phyloP scores from a whole-genome alignment of 1,140 invertebrate species.

The Subanguina moxae region DNA sequence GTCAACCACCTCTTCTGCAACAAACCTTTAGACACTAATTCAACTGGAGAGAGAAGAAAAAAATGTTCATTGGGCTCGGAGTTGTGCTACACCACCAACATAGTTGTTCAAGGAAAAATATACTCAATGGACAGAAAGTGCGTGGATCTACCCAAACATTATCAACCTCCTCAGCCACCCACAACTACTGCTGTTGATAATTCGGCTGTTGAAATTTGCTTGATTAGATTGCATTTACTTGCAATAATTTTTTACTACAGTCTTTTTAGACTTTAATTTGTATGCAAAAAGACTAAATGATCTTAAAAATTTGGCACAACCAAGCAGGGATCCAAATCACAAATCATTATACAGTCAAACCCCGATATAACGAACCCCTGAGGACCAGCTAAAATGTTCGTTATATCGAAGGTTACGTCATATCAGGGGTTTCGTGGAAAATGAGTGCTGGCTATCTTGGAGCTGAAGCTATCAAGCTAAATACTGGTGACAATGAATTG shows the following conservation, averaged over 20 bases:
- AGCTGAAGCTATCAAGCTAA: too few species aligned
- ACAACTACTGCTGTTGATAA: conserved; percentile 6
- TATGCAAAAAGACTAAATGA: conserved; percentile 5
- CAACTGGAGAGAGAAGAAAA: conserved; percentile 5
- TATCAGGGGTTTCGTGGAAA: too few species aligned
- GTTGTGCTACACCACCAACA: conserved; percentile 43
- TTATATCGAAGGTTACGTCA: too few species aligned
- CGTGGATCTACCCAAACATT: conserved; percentile 33
- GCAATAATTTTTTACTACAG: too few species aligned
- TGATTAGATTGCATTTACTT: too few species aligned
- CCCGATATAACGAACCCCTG: too few species aligned
- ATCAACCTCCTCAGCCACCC: conserved; percentile 18
- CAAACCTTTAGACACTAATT: neutral
- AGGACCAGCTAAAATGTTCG: too few species aligned
- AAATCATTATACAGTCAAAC: too few species aligned
- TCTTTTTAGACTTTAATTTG: neutral
- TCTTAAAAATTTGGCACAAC: too few species aligned
- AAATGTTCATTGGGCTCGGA: conserved; percentile 16
- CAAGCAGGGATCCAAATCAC: too few species aligned
- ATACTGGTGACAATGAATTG: too few species aligned
- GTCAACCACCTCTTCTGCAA: conserved; percentile 27
- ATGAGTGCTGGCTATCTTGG: too few species aligned
- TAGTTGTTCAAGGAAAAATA: conserved; percentile 35
- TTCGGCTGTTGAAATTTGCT: neutral
- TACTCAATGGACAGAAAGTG: conserved; percentile 38